Conservation (phyloP, 2,888 invertebrate species). For the Quadroppia sp. region DNA sequence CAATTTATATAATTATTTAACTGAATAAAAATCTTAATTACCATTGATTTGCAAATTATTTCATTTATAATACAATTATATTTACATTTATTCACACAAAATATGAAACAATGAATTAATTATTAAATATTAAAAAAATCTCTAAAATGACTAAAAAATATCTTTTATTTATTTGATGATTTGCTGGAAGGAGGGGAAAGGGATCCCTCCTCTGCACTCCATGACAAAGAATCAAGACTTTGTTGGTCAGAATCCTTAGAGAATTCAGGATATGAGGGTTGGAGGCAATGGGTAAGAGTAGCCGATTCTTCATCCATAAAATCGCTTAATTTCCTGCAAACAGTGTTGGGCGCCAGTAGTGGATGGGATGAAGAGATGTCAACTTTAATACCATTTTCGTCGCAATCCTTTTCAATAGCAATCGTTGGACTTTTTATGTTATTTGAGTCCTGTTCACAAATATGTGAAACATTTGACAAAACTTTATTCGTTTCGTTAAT, state of each 20-base stretch:
- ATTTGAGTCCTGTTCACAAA: neutral
- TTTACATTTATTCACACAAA: slow-evolving; percentile 30
- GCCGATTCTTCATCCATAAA: slow-evolving; percentile 47
- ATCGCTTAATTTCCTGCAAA: slow-evolving; percentile 42
- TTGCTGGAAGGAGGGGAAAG: slow-evolving; percentile 31
- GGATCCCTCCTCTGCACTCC: slow-evolving; percentile 38
- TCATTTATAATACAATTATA: slow-evolving; percentile 25
- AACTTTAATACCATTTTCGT: neutral
- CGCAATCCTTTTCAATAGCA: neutral
- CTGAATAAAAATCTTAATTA: slow-evolving; percentile 17
- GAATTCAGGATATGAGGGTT: slow-evolving; percentile 47
- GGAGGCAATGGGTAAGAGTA: slow-evolving; percentile 46
- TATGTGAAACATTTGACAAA: neutral
- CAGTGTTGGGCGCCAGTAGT: neutral
- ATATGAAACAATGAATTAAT: neutral
- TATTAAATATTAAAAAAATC: neutral
- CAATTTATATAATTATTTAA: slow-evolving; percentile 14
- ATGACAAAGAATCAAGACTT: slow-evolving; percentile 38
- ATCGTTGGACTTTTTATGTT: neutral
- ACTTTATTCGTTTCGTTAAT: neutral
- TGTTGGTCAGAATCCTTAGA: slow-evolving; percentile 17
- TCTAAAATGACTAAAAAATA: neutral
- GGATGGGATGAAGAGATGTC: neutral
- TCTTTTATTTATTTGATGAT: neutral
- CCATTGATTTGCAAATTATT: neutral